These are phyloP conservation scores for Eueremaeus valkanovi DNA, from an alignment of 2,888 invertebrate genomes.

Conservation along the genomic window DNA sequence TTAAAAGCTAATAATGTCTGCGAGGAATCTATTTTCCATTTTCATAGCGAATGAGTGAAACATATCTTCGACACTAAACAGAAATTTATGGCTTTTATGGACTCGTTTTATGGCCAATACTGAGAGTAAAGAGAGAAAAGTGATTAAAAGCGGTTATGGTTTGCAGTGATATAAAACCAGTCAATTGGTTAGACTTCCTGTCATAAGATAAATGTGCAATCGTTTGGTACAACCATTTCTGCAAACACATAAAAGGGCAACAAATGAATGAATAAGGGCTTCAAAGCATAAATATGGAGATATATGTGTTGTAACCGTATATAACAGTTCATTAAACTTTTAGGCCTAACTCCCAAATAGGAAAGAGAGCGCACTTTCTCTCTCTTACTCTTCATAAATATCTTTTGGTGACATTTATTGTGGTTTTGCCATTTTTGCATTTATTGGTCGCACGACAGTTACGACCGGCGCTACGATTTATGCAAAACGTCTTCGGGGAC, in stretches of 20 bases:
- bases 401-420: constrained; percentile 23
- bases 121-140: not conserved
- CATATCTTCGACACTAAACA: not conserved
- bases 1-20: not conserved
- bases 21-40: not conserved
- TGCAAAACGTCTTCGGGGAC: constrained; percentile 16
- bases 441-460: not conserved
- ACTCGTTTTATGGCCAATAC: not conserved
- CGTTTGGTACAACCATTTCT: not conserved
- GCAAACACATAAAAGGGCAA: not conserved
- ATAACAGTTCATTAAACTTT: constrained; percentile 25
- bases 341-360: not conserved
- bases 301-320: constrained; percentile 2
- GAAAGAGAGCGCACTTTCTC: not conserved
- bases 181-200: constrained; percentile 22
- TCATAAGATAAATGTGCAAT: not conserved
- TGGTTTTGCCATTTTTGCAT: constrained; percentile 1
- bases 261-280: not conserved
- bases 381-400: not conserved
- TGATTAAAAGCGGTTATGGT: constrained; percentile 23
- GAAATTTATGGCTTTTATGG: constrained; percentile 13
- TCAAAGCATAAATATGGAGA: not conserved
- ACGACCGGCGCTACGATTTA: constrained; percentile 7
- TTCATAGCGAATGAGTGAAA: too few species aligned
- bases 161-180: constrained; percentile 22